phyloP scores from a whole-genome alignment of 2,888 invertebrate genomes.

The Drosophila fulvimacula region DNA sequence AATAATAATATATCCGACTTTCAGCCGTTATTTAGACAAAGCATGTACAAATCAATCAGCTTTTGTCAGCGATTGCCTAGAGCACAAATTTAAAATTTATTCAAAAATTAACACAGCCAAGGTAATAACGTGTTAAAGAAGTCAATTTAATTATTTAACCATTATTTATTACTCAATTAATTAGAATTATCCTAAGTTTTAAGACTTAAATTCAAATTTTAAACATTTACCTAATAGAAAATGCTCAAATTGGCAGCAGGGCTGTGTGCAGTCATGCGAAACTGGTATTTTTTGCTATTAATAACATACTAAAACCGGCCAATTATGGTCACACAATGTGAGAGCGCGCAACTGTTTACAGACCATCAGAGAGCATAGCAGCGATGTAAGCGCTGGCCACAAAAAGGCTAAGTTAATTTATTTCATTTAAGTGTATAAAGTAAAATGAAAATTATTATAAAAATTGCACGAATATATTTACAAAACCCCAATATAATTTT shows the following conservation, averaged over 20 bases:
- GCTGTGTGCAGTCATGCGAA: constrained; percentile 45
- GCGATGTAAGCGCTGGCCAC: constrained; percentile 11
- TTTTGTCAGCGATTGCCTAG: constrained; percentile 30
- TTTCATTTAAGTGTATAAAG: neutral
- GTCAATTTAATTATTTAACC: neutral
- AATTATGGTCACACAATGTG: constrained; percentile 32
- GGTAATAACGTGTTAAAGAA: neutral
- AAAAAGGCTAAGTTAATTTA: constrained; percentile 21
- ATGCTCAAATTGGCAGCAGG: constrained; percentile 19
- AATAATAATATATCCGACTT: neutral
- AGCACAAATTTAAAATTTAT: neutral
- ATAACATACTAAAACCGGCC: constrained; percentile 25
- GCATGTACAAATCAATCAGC: constrained; percentile 27
- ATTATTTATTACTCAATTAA: too few species aligned
- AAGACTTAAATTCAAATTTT: neutral
- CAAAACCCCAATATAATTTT: too few species aligned
- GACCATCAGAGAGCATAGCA: constrained; percentile 15
- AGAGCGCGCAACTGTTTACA: constrained; percentile 40
- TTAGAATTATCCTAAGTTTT: neutral
- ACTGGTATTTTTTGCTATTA: constrained; percentile 27
- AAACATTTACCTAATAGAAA: neutral
- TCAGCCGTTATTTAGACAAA: constrained; percentile 26
- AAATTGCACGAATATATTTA: neutral
- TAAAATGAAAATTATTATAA: neutral
- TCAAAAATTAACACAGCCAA: neutral